Base-by-base conservation (phyloP, 2,888 invertebrate genomes). In the Luffia ferchaultella region DNA sequence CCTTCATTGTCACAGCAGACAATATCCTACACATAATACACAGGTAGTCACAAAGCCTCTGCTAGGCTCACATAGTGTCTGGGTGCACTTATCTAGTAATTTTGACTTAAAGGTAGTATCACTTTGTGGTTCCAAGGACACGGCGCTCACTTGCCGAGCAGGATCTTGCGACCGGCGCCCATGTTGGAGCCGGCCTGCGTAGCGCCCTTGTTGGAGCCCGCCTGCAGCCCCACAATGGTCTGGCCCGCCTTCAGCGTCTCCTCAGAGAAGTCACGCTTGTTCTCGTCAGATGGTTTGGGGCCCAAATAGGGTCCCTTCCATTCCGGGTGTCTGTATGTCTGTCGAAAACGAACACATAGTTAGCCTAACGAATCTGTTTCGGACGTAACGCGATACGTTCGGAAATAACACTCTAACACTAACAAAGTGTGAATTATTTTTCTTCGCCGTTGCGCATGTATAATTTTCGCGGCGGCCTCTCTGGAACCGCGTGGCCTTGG, bases 161-260 rank as follows among this genome's bases (percentile, higher is more conserved):
- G 87, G 83, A 95, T 95, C 77, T 95, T 95, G 70, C 95, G 92
- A 62, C 92, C 90, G 58, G 95, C 95, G 56, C 97, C 97, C 53
- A 96, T 86, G 78, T 93, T 97, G 73, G 90, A 89, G 20, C 97
- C 97, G 20, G 95, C 90, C 79, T 97, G 97, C 54, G 93, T 91
- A 62, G 97, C 97, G 44, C 97, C 97, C 83, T 97, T 96, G 90
- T 98, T 98, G 73, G 91, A 91, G 53, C 98, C 98, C 61, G 96
- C 96, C 78, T 98, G 97, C 49, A 98, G 91, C 64, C 97, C 96
- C 64, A 98, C 93, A 65, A 96, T 86, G 59, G 91, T 89, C 80
- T 97, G 89, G 19, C 96, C 96, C 59, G 96, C 95, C 62, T 90
- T 90, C 63, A 97, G 70, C 68, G 93, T 93, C 70, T 97, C 97